These are phyloP conservation scores for Caenorhabditis brenneri DNA, from an alignment of 1,140 invertebrate genomes.

Conservation along the genomic window DNA sequence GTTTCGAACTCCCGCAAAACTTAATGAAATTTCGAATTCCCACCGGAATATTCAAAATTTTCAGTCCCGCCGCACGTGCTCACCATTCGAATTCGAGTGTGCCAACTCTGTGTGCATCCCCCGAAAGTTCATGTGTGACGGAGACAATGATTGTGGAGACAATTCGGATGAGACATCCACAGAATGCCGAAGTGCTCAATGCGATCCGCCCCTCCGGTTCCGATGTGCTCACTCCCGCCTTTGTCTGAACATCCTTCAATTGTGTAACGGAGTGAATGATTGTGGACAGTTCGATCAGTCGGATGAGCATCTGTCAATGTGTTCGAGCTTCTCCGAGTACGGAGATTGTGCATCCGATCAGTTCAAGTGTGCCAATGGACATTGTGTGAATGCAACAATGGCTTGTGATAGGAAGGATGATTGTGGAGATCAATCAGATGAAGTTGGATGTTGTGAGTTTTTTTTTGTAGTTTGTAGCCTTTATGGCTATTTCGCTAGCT, in stretches of 20 bases:
- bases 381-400: constrained; percentile 89
- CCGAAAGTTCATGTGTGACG: constrained; percentile 66
- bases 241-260: constrained; percentile 65
- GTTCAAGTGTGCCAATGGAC: constrained; percentile 77
- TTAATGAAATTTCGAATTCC: background rate
- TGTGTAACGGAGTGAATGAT: constrained; percentile 68
- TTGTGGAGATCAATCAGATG: constrained; percentile 91
- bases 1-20: too few relatives aligned
- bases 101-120: constrained; percentile 67
- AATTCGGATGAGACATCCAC: constrained; percentile 68
- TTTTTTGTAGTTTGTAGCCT: constrained; percentile 35
- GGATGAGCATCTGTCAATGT: constrained; percentile 67
- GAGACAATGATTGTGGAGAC: constrained; percentile 68
- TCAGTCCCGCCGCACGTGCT: constrained; percentile 59
- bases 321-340: constrained; percentile 70
- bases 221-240: constrained; percentile 66
- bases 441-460: constrained; percentile 75
- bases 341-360: constrained; percentile 73
- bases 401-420: constrained; percentile 94
- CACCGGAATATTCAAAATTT: too few relatives aligned
- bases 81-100: constrained; percentile 68
- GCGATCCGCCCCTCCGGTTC: constrained; percentile 69
- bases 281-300: constrained; percentile 66
- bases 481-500: too few relatives aligned
- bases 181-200: constrained; percentile 64